Base-by-base conservation (phyloP, 2,888 invertebrate species). In the Abrostola triplasia region DNA sequence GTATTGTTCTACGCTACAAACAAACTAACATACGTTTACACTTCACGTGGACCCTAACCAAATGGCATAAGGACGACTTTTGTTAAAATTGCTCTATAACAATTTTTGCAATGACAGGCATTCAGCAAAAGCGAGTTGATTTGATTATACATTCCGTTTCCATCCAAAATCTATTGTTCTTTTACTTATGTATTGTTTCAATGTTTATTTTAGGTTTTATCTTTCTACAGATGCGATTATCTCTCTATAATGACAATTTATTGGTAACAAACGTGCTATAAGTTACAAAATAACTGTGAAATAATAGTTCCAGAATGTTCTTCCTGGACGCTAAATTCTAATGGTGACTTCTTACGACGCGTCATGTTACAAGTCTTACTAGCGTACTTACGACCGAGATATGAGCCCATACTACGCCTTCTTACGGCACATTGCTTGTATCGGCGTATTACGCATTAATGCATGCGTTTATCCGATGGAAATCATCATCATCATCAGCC, bases 71-170 rank as follows among this genome's bases (percentile, higher is more conserved):
- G 67, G 81, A 71, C 59, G 13, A 72, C 63, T 83, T 81, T 84
- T 6, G 41, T 10, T 8, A 64, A 55, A 37, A 5, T 10, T 38
- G 6, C 11, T n/a, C 24, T n/a, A 59, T 36, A 36, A 35, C 37
- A 64, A 65, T 48, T 59, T n/a, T 76, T 52, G 80, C 69, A 54
- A 11, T 10, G 35, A 64, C 63, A 71, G 58, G 71, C 73, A 64
- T 76, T 81, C 80, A 81, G 83, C 80, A 78, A 86, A 88, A 87
- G 84, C 86, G 84, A 84, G 87, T 85, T 87, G 86, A 89, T 90
- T 90, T 88, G 87, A 89, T 90, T 89, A 87, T 83, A 88, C 82
- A 88, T 87, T 88, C 85, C 78, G 81, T 82, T 86, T 83, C 77
- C 81, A 84, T 81, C 84, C 81, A 79, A 70, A 81, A 81, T 80